phyloP scores from a whole-genome alignment of 2,888 invertebrate genomes.

The Drosophila nigritarsus region DNA sequence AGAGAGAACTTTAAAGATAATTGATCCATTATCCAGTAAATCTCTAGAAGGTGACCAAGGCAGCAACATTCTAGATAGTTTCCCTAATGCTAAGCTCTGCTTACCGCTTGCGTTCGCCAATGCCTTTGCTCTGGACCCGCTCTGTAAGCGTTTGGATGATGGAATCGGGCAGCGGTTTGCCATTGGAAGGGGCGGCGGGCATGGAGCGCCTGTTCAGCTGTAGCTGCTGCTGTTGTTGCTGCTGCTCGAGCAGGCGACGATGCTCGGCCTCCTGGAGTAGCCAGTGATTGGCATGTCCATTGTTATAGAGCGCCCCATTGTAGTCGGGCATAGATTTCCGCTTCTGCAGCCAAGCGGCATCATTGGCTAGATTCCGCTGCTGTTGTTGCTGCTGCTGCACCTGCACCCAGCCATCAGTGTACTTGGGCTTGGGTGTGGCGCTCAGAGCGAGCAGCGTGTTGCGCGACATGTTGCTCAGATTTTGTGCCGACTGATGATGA shows the following conservation, averaged over 20 bases:
- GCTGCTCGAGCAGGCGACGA: constrained; percentile 87
- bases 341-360: constrained; percentile 86
- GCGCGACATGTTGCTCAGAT: constrained; percentile 87
- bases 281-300: constrained; percentile 91
- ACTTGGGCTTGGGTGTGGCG: constrained; percentile 91
- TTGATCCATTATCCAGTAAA: not conserved
- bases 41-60: not conserved
- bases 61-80: not conserved
- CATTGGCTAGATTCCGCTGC: constrained; percentile 77
- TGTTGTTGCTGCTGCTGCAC: constrained; percentile 78
- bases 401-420: constrained; percentile 87
- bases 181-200: constrained; percentile 81
- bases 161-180: constrained; percentile 89
- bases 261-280: constrained; percentile 97
- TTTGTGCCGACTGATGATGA: constrained; percentile 81
- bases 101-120: constrained; percentile 85
- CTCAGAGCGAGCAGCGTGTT: constrained; percentile 90
- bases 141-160: constrained; percentile 90
- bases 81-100: constrained; percentile 9
- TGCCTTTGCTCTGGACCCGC: constrained; percentile 88
- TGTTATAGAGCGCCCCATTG: constrained; percentile 85
- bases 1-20: not conserved
- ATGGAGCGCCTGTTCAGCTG: constrained; percentile 63
- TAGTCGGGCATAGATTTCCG: constrained; percentile 87
- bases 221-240: constrained; percentile 50